A percentile compares a stretch with the other conserved stretches of the same genome.
Evolutionary conservation across 2,888 invertebrate genomes (phyloP).

Genomic region (Endomychus coccineus): DNA sequence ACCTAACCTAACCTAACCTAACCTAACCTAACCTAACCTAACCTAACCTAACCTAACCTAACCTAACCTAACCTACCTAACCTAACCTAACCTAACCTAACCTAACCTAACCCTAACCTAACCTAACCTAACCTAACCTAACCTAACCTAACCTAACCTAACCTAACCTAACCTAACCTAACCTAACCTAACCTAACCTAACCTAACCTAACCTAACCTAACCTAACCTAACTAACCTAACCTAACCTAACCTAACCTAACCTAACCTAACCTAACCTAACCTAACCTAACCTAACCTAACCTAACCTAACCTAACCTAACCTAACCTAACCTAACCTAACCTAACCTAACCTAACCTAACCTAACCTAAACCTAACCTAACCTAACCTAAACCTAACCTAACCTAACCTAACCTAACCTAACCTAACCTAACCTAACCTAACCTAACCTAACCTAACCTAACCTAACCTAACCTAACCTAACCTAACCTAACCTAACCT

Average conservation of each 20-base stretch:
- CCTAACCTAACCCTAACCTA: conserved; percentile 10
- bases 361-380: conserved; percentile 4
- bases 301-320: no score
- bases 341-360: conserved; percentile 6
- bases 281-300: no score
- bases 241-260: conserved; percentile 10
- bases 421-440: conserved; percentile 6
- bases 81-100: conserved; percentile 10
- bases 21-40: conserved; percentile 28
- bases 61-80: conserved; percentile 18
- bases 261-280: no score
- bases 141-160: conserved; percentile 26
- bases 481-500: conserved; percentile 2
- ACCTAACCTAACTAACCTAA: conserved; percentile 14
- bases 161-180: conserved; percentile 20
- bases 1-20: conserved; percentile 25
- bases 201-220: conserved; percentile 17
- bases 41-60: conserved; percentile 27
- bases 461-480: conserved; percentile 3
- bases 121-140: conserved; percentile 24
- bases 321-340: no score
- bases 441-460: conserved; percentile 3
- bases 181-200: conserved; percentile 19
- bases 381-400: conserved; percentile 3
- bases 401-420: conserved; percentile 4